Percentiles rank a stretch among this genome's conserved stretches.
Conservation (phyloP, 2,113 vertebrate genomes). For the Corythornis cristatus region DNA sequence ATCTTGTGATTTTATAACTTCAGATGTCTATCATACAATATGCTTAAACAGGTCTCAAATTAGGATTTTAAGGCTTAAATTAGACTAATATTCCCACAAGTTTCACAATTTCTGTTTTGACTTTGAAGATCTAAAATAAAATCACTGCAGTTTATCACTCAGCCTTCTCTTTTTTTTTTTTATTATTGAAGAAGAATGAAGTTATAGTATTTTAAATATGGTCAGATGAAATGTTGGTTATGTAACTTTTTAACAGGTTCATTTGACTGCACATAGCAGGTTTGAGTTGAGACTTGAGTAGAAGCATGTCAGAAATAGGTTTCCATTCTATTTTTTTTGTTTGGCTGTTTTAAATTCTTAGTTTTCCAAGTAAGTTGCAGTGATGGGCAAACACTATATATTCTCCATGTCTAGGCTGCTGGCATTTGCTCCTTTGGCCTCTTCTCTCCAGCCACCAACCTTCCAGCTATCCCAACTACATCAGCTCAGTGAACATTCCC, state of each 20-base stretch:
- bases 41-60: neutral
- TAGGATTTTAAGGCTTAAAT: neutral
- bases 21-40: neutral
- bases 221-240: neutral
- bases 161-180: neutral
- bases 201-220: neutral
- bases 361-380: neutral
- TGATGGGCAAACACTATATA: neutral
- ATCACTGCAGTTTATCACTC: neutral
- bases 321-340: neutral
- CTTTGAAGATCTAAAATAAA: constrained; percentile 9
- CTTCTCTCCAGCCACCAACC: neutral
- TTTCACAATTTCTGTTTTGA: neutral
- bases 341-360: neutral
- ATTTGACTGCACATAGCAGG: neutral
- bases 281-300: neutral
- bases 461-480: neutral
- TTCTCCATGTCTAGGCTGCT: neutral
- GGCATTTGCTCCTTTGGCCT: neutral
- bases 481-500: neutral
- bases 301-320: neutral
- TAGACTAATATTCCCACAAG: neutral
- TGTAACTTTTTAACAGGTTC: neutral
- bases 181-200: neutral
- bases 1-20: constrained; percentile 32